These are phyloP conservation scores for Drosophila ohnishii DNA, from an alignment of 1,140 invertebrate genomes.

Conservation along the genomic window DNA sequence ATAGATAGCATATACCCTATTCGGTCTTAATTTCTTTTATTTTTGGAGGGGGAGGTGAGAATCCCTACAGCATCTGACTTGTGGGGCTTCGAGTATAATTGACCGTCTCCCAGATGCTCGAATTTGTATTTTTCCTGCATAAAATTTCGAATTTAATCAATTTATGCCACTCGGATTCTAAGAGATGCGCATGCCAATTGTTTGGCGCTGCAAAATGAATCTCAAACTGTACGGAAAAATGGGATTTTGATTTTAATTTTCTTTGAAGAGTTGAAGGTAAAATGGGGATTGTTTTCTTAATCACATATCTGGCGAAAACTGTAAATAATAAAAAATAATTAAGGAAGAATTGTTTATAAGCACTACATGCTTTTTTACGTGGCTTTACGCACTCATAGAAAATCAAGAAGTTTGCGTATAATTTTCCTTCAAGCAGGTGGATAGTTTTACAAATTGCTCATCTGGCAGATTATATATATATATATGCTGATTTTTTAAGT, in stretches of 20 bases:
- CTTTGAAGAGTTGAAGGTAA: conserved; percentile 16
- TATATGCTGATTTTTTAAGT: no score
- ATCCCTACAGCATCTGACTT: conserved; percentile 21
- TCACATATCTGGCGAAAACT: no score
- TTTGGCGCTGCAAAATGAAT: not conserved
- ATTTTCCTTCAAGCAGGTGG: no score
- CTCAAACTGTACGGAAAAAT: not conserved
- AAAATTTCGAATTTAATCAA: conserved; percentile 36
- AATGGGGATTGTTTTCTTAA: not conserved
- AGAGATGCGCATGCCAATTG: conserved; percentile 19
- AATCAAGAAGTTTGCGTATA: no score
- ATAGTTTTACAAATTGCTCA: no score
- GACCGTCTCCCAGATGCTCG: conserved; percentile 22
- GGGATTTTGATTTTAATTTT: not conserved
- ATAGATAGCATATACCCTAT: not conserved
- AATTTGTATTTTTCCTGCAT: conserved; percentile 26
- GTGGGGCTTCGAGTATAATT: conserved; percentile 13
- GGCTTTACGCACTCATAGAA: no score
- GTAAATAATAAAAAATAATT: no score
- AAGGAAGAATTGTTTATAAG: not conserved
- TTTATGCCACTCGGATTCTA: conserved; percentile 31
- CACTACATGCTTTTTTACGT: no score
- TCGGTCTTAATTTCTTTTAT: not conserved
- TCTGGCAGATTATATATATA: no score
- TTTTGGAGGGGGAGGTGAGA: not conserved